These are phyloP conservation scores for Seriola dumerili DNA, from an alignment of 2,113 vertebrate species.

Conservation along the genomic window DNA sequence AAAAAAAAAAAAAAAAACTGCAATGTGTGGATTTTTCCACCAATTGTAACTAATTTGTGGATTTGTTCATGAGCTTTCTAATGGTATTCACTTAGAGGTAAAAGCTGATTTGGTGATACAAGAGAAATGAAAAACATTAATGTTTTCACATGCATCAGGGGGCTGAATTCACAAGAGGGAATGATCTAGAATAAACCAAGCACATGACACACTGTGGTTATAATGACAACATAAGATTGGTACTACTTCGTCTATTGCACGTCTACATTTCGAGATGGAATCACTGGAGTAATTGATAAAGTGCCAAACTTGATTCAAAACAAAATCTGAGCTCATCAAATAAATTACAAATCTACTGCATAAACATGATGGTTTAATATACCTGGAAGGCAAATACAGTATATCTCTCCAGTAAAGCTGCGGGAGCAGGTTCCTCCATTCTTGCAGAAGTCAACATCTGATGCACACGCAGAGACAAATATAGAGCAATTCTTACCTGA, in stretches of 20 bases:
- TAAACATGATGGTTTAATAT: conserved; percentile 54
- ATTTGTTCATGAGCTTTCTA: conserved; percentile 33
- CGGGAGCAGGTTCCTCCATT: conserved; percentile 82
- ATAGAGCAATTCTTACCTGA: conserved; percentile 87
- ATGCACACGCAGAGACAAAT: conserved; percentile 79
- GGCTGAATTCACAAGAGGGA: conserved; percentile 20
- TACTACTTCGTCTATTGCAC: not conserved
- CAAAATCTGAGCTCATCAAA: not conserved
- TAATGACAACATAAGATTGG: conserved; percentile 8
- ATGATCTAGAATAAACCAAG: conserved; percentile 22
- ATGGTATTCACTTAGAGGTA: conserved; percentile 34
- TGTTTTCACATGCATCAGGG: conserved; percentile 26
- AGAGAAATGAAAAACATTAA: conserved; percentile 48
- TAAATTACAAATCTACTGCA: not conserved
- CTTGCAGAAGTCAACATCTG: conserved; percentile 77
- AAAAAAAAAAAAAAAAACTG: conserved; percentile 17
- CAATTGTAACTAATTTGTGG: conserved; percentile 37
- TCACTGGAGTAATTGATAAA: not conserved
- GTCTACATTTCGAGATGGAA: not conserved
- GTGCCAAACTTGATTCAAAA: not conserved
- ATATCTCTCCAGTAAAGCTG: conserved; percentile 65
- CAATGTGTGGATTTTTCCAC: conserved; percentile 1
- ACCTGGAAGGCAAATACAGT: conserved; percentile 82
- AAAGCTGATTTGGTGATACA: conserved; percentile 31
- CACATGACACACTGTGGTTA: conserved; percentile 9